A percentile compares a stretch with the other conserved stretches of the same genome.
These are phyloP conservation scores for Salticus scenicus DNA, from an alignment of 2,888 invertebrate species.

Conservation along the genomic window DNA sequence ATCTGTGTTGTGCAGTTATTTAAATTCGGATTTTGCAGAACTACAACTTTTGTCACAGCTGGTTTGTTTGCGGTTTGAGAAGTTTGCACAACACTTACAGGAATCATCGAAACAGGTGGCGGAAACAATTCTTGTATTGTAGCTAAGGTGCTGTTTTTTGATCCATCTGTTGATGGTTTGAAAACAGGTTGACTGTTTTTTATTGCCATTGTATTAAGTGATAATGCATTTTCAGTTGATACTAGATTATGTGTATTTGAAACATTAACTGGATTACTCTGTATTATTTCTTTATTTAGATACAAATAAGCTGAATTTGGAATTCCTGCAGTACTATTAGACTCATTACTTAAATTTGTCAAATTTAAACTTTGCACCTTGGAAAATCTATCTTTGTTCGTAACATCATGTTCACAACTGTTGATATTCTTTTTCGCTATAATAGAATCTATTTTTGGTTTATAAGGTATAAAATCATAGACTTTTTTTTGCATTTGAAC, in stretches of 20 bases:
- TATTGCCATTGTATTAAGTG: too few species aligned
- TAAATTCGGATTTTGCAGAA: constrained; percentile 10
- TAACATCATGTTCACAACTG: background rate
- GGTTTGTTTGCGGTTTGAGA: background rate
- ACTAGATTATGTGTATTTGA: too few species aligned
- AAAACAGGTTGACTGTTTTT: too few species aligned
- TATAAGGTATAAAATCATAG: background rate
- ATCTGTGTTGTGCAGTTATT: background rate
- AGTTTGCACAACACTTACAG: constrained; percentile 23
- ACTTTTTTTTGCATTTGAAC: too few species aligned
- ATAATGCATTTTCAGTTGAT: too few species aligned
- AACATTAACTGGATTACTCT: too few species aligned
- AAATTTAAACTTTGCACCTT: too few species aligned
- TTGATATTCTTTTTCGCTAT: background rate
- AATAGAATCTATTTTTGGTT: background rate
- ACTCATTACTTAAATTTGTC: too few species aligned
- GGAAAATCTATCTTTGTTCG: background rate
- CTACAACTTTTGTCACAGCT: constrained; percentile 25
- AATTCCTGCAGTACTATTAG: too few species aligned
- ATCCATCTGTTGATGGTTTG: too few species aligned
- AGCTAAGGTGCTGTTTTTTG: background rate
- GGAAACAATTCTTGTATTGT: constrained; percentile 12
- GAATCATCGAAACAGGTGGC: constrained; percentile 35
- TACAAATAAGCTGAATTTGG: too few species aligned
- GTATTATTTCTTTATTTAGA: too few species aligned